Evolutionary conservation across 1,140 invertebrate species (phyloP), one percentile per base, ranked within the genome.

Genomic region (Ephestia elutella): DNA sequence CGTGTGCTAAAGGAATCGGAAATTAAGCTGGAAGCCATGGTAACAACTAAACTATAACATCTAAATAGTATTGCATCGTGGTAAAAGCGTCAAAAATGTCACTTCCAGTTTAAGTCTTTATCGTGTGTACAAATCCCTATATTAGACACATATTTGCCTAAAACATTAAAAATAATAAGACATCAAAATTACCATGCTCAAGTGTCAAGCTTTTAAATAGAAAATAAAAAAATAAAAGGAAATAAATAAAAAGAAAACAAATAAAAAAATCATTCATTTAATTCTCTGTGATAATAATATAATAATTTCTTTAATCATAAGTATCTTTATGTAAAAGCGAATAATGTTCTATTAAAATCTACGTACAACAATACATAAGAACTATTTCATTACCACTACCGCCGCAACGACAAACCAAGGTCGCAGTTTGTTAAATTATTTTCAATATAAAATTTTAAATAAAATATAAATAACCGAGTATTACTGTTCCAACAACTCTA

Each of bases 381-480:
- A 76, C 71, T 80, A 81, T 79, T 71, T 62, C 58, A 71, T 72
- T 74, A 78, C 68, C 64, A 69, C 66, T 73, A 71, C 59, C 59
- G 73, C 80, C 79, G 84, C 70, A 82, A 77, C 78, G 78, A 86
- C 77, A 78, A 81, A 70, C 63, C 65, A 76, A 79, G 60, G 72
- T 62, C 68, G 68, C 63, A 28, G 64, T 62, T 68, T 60, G 65
- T 82, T 85, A 79, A 81, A 81, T 76, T 77, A 77, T 70, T 73
- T 79, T 76, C 61, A 70, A 62, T 61, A 63, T 70, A 73, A 65
- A 65, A 69, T 75, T 78, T 85, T 83, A 81, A 87, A 82, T 82
- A 87, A 87, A 86, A 86, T 83, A 86, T 86, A 86, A 87, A 86
- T 86, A 87, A 82, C 80, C 81, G 84, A 87, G 84, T 87, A 87